Evolutionary conservation across 2,797 vertebrate genomes (phyloP).

Genomic region (Poliocrania exsul): DNA sequence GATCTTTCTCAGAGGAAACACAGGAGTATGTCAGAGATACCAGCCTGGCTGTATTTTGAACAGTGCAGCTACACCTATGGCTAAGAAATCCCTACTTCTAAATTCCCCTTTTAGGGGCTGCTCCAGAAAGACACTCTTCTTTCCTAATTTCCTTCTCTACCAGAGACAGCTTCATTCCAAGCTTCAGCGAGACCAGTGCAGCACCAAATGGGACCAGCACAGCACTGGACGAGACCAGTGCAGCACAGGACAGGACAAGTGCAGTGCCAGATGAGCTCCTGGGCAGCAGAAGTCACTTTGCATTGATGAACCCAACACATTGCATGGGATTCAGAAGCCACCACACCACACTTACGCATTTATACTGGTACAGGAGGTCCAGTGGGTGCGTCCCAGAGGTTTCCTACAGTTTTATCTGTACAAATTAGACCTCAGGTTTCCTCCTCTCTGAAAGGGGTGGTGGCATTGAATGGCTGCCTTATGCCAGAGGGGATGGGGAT

Average conservation of each 20-base stretch:
- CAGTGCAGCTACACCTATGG: not conserved
- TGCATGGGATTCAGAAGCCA: not conserved
- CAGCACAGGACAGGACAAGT: not conserved
- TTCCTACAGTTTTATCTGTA: not conserved
- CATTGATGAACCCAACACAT: not conserved
- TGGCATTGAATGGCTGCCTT: not conserved
- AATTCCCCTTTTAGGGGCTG: not conserved
- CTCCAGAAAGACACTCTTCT: not conserved
- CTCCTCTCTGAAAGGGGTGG: not conserved
- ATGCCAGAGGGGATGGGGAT: not conserved
- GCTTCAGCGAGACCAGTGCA: not conserved
- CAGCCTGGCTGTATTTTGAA: not conserved
- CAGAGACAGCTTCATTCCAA: not conserved
- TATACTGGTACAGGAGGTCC: not conserved
- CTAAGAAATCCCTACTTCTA: not conserved
- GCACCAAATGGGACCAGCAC: not conserved
- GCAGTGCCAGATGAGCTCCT: not conserved
- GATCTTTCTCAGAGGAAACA: not conserved
- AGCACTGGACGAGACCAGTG: not conserved
- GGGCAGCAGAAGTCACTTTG: not conserved
- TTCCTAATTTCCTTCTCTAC: not conserved
- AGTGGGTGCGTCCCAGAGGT: not conserved
- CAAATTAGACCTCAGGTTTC: not conserved
- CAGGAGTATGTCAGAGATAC: not conserved
- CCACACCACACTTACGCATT: not conserved